phyloP scores from a whole-genome alignment of 2,113 vertebrate genomes.

The Rana temporaria region DNA sequence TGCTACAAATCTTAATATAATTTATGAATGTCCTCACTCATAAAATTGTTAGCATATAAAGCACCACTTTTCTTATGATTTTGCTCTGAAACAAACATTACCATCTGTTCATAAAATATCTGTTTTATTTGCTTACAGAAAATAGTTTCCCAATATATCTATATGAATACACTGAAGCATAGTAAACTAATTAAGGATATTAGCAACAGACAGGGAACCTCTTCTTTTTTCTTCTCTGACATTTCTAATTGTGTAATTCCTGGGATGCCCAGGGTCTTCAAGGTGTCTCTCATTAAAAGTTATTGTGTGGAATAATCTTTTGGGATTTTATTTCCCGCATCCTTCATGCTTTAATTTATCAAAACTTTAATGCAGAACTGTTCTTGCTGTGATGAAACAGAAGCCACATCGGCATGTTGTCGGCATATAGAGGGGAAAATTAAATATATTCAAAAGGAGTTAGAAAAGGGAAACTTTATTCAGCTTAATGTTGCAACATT shows the following conservation, averaged over 20 bases:
- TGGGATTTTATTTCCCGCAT: constrained; percentile 1
- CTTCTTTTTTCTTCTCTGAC: background rate
- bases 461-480: background rate
- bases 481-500: too few species aligned
- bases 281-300: constrained; percentile 45
- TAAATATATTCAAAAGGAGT: background rate
- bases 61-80: too few species aligned
- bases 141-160: too few species aligned
- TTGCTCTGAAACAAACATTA: too few species aligned
- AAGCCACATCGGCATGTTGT: constrained; percentile 3
- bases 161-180: background rate
- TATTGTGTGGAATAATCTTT: constrained; percentile 18
- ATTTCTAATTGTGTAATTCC: constrained; percentile 30
- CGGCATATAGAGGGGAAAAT: constrained; percentile 5
- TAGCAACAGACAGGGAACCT: background rate
- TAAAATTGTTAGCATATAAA: too few species aligned
- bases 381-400: constrained; percentile 42
- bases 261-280: background rate
- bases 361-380: constrained; percentile 11
- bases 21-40: too few species aligned
- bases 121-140: too few species aligned
- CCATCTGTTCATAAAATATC: too few species aligned
- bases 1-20: too few species aligned
- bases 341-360: constrained; percentile 1
- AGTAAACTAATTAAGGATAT: constrained; percentile 6